Base-by-base conservation (phyloP, 2,888 invertebrate genomes). In the Drosophila neoperkinsi region DNA sequence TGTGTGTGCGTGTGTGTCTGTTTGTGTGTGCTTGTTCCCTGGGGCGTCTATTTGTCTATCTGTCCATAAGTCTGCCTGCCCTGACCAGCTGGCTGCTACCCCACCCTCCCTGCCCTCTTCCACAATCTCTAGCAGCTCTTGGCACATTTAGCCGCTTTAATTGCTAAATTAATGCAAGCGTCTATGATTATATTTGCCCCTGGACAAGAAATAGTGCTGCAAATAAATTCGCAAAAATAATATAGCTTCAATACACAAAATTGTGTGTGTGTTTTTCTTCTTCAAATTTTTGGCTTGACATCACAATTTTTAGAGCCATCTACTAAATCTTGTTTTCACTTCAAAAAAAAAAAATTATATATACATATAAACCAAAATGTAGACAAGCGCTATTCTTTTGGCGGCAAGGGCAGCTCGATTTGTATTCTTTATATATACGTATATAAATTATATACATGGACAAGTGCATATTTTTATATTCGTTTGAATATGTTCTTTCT, bases 131-230 rank as follows among this genome's bases (percentile, higher is more conserved):
- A 34, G 28, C 78, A 72, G 67, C 76, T 82, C 79, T 69, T 55
- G 68, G 71, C 74, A 71, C 76, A 81, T 64, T 71, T 69, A 64
- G 51, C 63, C 74, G 56, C 75, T 85, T 71, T 85, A 88, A 85
- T 85, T 85, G 79, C 85, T 88, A 82, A 85, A 88, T 88, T 82
- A 85, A 85, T 82, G 71, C 75, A 74, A 71, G 75, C 81, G 74
- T 65, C 79, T 63, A 75, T 80, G 74, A 74, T 80, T 82, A 80
- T 82, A 62, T 71, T 56, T 57, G 63, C 70, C 71, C 52, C 82
- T 71, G 34, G 69, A 50, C 21, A 52, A 56, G 41, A 67, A 71
- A 49, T 50, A 50, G 25, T 63, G 31, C 57, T 55, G 61, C 69
- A 78, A 72, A 73, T 86, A 64, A 70, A 65, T 71, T 70, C 62